A percentile compares a stretch with the other conserved stretches of the same genome.
phyloP scores from a whole-genome alignment of 2,888 invertebrate genomes.

The Drosophila pseudotakahashii region DNA sequence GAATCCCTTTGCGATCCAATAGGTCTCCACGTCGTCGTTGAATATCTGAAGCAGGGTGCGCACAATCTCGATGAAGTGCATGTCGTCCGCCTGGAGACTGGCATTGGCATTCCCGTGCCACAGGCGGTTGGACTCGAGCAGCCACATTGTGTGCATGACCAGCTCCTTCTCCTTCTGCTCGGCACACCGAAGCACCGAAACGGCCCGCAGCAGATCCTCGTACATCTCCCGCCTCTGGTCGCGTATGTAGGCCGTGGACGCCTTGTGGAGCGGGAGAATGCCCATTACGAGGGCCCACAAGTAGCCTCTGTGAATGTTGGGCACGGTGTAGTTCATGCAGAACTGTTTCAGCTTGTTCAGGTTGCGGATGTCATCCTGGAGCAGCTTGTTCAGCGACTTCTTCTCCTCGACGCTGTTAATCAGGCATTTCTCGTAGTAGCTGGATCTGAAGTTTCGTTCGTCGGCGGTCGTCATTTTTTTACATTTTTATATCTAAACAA shows the following conservation, averaged over 20 bases:
- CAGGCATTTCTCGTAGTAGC: conserved; percentile 93
- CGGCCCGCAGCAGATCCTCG: conserved; percentile 89
- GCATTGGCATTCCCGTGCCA: conserved; percentile 58
- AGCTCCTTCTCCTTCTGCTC: conserved; percentile 87
- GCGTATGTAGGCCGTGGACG: conserved; percentile 90
- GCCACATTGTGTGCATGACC: conserved; percentile 92
- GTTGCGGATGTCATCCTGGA: conserved; percentile 90
- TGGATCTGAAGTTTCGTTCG: conserved; percentile 92
- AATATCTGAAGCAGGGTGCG: conserved; percentile 89
- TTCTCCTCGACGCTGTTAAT: conserved; percentile 92
- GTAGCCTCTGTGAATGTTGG: conserved; percentile 89
- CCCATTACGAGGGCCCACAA: conserved; percentile 95
- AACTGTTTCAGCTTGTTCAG: conserved; percentile 92
- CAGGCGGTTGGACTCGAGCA: conserved; percentile 88
- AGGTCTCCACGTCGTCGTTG: conserved; percentile 91
- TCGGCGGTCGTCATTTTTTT: conserved; percentile 85
- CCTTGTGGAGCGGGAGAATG: conserved; percentile 91
- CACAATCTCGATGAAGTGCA: conserved; percentile 88
- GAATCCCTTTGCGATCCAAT: conserved; percentile 92
- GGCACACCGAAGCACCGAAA: conserved; percentile 88
- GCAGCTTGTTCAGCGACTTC: conserved; percentile 93
- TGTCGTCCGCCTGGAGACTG: conserved; percentile 84
- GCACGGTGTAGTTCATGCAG: conserved; percentile 93
- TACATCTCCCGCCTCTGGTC: conserved; percentile 89
- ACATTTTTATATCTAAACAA: not conserved